Percentiles rank a stretch among this genome's conserved stretches.
phyloP scores from a whole-genome alignment of 2,888 invertebrate species.

The Apotomis betuletana region DNA sequence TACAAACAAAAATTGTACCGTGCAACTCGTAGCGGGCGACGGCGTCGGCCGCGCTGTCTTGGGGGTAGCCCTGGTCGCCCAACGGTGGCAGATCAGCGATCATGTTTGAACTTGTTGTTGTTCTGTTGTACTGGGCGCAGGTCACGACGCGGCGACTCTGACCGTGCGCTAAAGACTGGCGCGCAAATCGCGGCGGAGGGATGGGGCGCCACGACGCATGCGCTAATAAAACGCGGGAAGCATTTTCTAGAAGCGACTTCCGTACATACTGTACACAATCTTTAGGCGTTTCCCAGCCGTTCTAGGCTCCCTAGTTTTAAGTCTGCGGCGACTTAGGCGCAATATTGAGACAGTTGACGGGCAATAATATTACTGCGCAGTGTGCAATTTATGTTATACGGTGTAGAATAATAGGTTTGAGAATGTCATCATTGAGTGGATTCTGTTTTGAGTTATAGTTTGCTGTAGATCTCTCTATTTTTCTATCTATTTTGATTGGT shows the following conservation, averaged over 20 bases:
- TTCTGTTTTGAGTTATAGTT: too few species aligned
- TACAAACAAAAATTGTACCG: conserved; percentile 67
- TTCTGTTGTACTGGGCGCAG: conserved; percentile 53
- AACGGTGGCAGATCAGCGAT: conserved; percentile 69
- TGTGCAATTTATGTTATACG: conserved; percentile 1
- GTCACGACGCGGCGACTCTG: conserved; percentile 58
- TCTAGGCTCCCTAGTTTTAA: conserved; percentile 21
- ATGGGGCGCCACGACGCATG: conserved; percentile 69
- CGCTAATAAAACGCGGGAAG: conserved; percentile 75
- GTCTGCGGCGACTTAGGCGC: conserved; percentile 18
- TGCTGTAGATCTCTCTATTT: background rate
- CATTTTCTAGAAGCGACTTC: conserved; percentile 72
- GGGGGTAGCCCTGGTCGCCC: conserved; percentile 58
- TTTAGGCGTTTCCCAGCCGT: conserved; percentile 21
- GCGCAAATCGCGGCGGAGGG: conserved; percentile 71
- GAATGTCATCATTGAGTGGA: background rate
- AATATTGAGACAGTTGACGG: conserved; percentile 29
- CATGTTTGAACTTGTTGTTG: conserved; percentile 59
- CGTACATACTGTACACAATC: conserved; percentile 45
- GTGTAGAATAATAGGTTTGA: background rate
- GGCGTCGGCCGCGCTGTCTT: conserved; percentile 48
- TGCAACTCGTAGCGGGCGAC: conserved; percentile 50
- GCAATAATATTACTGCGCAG: conserved; percentile 19
- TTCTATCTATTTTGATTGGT: too few species aligned
- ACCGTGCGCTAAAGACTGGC: conserved; percentile 73